A percentile compares a stretch with the other conserved stretches of the same genome.
Evolutionary conservation across 2,797 vertebrate species (phyloP).

Genomic region (Tragopan temminckii): DNA sequence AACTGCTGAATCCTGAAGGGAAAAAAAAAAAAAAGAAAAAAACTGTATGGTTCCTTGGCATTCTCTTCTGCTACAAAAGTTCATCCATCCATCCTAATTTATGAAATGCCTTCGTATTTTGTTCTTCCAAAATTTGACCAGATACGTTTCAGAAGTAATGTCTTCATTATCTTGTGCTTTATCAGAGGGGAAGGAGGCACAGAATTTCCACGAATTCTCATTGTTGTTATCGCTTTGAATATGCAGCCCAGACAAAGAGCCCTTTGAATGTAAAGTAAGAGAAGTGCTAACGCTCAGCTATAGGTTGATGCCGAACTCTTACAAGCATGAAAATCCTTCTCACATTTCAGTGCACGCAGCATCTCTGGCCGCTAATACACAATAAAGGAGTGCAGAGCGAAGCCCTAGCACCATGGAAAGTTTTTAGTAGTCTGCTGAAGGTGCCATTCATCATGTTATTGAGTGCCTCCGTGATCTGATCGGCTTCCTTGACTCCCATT

Average conservation of each 20-base stretch:
- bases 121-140: neutral
- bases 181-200: neutral
- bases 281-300: neutral
- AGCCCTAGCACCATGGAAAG: neutral
- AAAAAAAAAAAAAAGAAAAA: neutral
- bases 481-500: neutral
- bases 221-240: neutral
- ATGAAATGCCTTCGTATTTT: neutral
- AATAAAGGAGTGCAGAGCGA: neutral
- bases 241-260: neutral
- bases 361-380: neutral
- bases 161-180: neutral
- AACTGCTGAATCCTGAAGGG: conserved; percentile 20
- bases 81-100: conserved; percentile 39
- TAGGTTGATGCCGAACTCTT: neutral
- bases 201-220: neutral
- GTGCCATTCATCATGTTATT: neutral
- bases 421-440: neutral
- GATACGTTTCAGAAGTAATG: neutral
- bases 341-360: neutral
- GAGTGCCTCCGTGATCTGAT: neutral
- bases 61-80: neutral
- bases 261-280: neutral
- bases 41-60: neutral
- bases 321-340: conserved; percentile 1